Percentiles rank a stretch among this genome's conserved stretches.
Conservation (phyloP, 64 coral and sea anemone genomes). For the Montipora cactus region DNA sequence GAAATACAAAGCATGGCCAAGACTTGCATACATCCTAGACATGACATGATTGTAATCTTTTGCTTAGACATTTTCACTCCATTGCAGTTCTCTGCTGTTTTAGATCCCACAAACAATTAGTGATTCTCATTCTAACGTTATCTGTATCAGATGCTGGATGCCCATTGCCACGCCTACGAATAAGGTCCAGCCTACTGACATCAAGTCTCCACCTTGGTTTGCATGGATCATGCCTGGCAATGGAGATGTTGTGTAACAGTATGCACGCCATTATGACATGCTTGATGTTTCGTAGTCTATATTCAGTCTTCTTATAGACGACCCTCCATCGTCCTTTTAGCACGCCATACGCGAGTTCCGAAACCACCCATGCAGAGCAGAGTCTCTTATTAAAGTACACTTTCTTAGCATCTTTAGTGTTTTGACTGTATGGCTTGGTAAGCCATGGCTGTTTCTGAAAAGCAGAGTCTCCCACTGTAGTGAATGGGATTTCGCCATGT, state of each 20-base stretch:
- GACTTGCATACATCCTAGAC: too few relatives aligned
- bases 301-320: slow-evolving; percentile 75
- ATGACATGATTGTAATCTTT: too few relatives aligned
- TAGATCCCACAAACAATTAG: neutral
- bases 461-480: too few relatives aligned
- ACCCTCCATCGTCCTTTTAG: slow-evolving; percentile 67
- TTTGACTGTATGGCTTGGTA: slow-evolving; percentile 38
- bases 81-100: neutral
- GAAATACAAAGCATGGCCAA: too few relatives aligned
- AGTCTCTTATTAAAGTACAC: slow-evolving; percentile 60
- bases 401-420: slow-evolving; percentile 41
- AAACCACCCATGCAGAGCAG: slow-evolving; percentile 26
- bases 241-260: slow-evolving; percentile 47
- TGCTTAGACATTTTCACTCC: neutral
- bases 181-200: neutral
- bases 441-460: slow-evolving; percentile 9
- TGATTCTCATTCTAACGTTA: neutral
- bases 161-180: neutral
- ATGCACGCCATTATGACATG: slow-evolving; percentile 64
- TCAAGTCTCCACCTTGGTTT: neutral
- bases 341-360: slow-evolving; percentile 37
- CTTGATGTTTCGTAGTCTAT: slow-evolving; percentile 3
- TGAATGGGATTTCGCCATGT: too few relatives aligned
- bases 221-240: slow-evolving; percentile 35
- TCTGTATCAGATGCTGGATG: neutral